A percentile compares a stretch with the other conserved stretches of the same genome.
Evolutionary conservation across 1,140 invertebrate species (phyloP).

Genomic region (Aphaenogaster floridana): DNA sequence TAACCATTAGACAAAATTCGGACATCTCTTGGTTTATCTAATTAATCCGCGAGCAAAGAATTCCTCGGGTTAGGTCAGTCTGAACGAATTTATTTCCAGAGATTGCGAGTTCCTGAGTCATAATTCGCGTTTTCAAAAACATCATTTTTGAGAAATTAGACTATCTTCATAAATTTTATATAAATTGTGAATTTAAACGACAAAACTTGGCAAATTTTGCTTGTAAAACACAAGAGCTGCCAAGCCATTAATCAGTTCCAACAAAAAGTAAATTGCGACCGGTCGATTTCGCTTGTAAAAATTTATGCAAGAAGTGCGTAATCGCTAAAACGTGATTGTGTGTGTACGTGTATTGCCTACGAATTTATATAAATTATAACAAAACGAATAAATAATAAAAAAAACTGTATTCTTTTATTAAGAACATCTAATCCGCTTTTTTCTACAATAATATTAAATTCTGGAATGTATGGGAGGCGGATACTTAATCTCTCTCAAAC

Average conservation of each 20-base stretch:
- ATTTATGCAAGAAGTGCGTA: conserved; percentile 1
- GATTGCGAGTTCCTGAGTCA: not conserved
- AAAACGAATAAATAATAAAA: not conserved
- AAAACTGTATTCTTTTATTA: not conserved
- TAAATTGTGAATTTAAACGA: conserved; percentile 5
- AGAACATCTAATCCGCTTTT: not conserved
- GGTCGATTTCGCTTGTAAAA: conserved; percentile 20
- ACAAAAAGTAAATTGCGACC: conserved; percentile 15
- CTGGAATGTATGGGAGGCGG: not conserved
- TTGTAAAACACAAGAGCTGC: conserved; percentile 32
- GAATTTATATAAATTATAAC: conserved; percentile 29
- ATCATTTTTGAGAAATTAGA: conserved; percentile 15
- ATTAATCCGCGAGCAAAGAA: not conserved
- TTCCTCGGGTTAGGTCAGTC: not conserved
- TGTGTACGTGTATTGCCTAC: not conserved
- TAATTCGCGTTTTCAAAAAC: not conserved
- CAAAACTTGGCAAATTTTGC: conserved; percentile 7
- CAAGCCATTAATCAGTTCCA: conserved; percentile 17
- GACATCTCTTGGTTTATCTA: not conserved
- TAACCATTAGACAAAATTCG: not conserved
- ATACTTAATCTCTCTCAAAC: not conserved
- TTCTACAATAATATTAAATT: conserved; percentile 10
- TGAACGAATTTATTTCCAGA: not conserved
- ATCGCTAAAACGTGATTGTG: not conserved
- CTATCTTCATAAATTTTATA: conserved; percentile 20